phyloP scores from a whole-genome alignment of 1,140 invertebrate species.

The Pogonomyrmex californicus region DNA sequence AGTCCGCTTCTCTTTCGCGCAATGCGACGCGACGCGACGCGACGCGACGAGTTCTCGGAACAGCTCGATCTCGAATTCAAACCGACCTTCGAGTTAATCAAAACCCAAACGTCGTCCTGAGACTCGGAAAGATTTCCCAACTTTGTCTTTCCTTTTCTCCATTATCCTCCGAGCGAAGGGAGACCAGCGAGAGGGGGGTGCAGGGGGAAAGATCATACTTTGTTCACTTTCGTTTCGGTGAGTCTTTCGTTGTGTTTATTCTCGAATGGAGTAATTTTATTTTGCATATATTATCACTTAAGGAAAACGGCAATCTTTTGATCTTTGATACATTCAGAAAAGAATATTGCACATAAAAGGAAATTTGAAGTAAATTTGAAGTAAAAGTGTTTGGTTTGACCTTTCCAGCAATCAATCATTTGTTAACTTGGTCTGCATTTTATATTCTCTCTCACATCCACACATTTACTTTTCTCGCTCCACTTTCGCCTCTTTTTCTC shows the following conservation, averaged over 20 bases:
- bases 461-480: slow-evolving; percentile 28
- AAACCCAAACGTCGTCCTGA: slow-evolving; percentile 77
- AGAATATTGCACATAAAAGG: neutral
- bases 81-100: slow-evolving; percentile 83
- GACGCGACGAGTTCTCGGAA: slow-evolving; percentile 37
- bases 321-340: neutral
- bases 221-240: neutral
- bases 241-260: neutral
- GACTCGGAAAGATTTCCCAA: slow-evolving; percentile 68
- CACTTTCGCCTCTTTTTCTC: slow-evolving; percentile 20
- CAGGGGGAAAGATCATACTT: neutral
- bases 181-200: neutral
- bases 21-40: neutral
- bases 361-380: neutral
- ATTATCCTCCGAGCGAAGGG: slow-evolving; percentile 48
- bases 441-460: neutral
- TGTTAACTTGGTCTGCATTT: neutral
- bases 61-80: slow-evolving; percentile 75
- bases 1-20: slow-evolving; percentile 49
- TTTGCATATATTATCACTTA: slow-evolving; percentile 3
- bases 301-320: neutral
- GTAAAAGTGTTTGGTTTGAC: neutral
- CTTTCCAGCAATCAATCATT: slow-evolving; percentile 16
- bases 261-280: slow-evolving; percentile 10
- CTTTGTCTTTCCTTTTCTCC: slow-evolving; percentile 75